phyloP scores from a whole-genome alignment of 2,888 invertebrate genomes.

The Eledona agricola region DNA sequence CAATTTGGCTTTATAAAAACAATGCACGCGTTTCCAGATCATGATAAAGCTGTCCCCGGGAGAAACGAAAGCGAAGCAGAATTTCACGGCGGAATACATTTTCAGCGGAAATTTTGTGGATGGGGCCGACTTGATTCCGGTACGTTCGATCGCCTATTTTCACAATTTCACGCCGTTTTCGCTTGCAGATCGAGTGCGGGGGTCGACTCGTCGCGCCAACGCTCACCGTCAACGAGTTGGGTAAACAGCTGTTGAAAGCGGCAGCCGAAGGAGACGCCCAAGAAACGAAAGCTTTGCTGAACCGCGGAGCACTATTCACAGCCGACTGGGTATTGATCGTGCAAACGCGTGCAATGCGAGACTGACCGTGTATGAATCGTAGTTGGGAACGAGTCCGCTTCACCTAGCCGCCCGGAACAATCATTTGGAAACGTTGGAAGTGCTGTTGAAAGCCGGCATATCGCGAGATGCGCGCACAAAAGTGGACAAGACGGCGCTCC shows the following conservation, averaged over 20 bases:
- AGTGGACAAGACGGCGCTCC: slow-evolving; percentile 90
- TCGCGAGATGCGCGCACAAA: slow-evolving; percentile 90
- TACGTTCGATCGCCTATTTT: too few relatives aligned
- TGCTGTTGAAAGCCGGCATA: slow-evolving; percentile 85
- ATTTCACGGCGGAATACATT: slow-evolving; percentile 43
- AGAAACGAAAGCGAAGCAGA: slow-evolving; percentile 39
- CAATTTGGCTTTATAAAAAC: slow-evolving; percentile 28
- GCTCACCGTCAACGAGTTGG: slow-evolving; percentile 76
- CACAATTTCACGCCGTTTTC: slow-evolving; percentile 21
- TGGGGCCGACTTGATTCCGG: slow-evolving; percentile 62
- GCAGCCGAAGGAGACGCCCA: slow-evolving; percentile 82
- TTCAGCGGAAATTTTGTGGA: slow-evolving; percentile 37
- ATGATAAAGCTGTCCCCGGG: slow-evolving; percentile 48
- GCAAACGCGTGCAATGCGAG: not conserved
- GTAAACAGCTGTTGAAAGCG: slow-evolving; percentile 82
- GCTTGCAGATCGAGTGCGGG: slow-evolving; percentile 51
- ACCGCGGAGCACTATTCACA: slow-evolving; percentile 89
- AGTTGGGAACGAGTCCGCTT: slow-evolving; percentile 90
- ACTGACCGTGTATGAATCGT: slow-evolving; percentile 24
- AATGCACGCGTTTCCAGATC: slow-evolving; percentile 44
- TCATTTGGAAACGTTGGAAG: slow-evolving; percentile 79
- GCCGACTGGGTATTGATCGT: slow-evolving; percentile 88
- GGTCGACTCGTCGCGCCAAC: slow-evolving; percentile 48
- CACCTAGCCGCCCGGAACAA: slow-evolving; percentile 88
- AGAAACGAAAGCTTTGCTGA: slow-evolving; percentile 79